phyloP scores from a whole-genome alignment of 2,113 vertebrate genomes.

The Burhinus oedicnemus region DNA sequence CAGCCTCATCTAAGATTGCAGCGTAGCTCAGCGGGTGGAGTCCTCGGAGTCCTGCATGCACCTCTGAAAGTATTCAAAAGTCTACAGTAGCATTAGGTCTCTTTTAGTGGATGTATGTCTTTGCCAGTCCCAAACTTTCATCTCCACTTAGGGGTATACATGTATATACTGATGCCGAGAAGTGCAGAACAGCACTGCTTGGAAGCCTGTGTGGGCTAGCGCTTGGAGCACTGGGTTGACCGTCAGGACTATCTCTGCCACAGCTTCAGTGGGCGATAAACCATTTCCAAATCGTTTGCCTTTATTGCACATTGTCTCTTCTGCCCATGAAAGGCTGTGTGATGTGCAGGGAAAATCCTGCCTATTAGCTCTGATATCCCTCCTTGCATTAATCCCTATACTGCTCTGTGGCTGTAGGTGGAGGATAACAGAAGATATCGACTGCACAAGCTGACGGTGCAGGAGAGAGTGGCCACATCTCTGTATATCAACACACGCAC shows the following conservation, averaged over 20 bases:
- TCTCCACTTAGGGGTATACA: background rate
- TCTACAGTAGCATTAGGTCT: background rate
- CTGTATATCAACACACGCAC: slow-evolving; percentile 87
- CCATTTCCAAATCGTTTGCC: background rate
- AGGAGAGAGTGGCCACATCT: slow-evolving; percentile 78
- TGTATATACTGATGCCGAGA: background rate
- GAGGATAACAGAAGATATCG: slow-evolving; percentile 90
- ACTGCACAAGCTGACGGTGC: slow-evolving; percentile 87
- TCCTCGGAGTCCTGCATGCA: background rate
- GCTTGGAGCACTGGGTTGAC: background rate
- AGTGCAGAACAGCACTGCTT: background rate
- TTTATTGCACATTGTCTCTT: background rate
- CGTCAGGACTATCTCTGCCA: background rate
- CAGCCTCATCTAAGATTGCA: background rate
- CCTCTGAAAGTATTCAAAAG: background rate
- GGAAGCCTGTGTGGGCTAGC: background rate
- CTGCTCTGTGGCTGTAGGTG: slow-evolving; percentile 76
- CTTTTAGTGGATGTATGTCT: background rate
- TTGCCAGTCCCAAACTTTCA: background rate
- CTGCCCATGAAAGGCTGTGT: background rate
- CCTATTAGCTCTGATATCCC: background rate
- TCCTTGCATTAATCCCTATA: background rate
- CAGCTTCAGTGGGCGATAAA: background rate
- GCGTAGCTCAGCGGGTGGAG: background rate
- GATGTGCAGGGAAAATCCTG: background rate